Conservation (phyloP, 1,140 invertebrate genomes). For the Apis laboriosa region DNA sequence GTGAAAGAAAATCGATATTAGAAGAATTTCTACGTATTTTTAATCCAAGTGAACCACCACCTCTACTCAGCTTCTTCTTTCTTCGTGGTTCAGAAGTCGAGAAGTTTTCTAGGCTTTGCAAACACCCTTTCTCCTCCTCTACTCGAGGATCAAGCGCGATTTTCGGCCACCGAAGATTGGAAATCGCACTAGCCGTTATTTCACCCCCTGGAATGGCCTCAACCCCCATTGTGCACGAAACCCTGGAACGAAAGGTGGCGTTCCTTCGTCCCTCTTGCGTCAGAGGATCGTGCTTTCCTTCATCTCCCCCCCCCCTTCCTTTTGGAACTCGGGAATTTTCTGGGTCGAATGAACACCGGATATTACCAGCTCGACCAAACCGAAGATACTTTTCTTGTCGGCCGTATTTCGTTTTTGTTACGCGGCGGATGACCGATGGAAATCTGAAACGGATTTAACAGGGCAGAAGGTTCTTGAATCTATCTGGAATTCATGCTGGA, state of each 20-base stretch:
- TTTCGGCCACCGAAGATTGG: slow-evolving; percentile 62
- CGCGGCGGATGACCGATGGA: neutral
- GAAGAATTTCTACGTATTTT: slow-evolving; percentile 76
- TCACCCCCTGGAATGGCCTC: slow-evolving; percentile 25
- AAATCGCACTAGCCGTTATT: slow-evolving; percentile 61
- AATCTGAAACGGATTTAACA: slow-evolving; percentile 13
- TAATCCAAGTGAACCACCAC: slow-evolving; percentile 68
- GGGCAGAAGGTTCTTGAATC: neutral
- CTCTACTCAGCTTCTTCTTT: neutral
- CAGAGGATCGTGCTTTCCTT: neutral
- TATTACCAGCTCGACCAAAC: slow-evolving; percentile 22
- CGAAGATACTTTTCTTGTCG: slow-evolving; percentile 10
- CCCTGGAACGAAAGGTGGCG: neutral
- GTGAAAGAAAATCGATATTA: slow-evolving; percentile 60
- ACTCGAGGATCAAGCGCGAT: slow-evolving; percentile 57
- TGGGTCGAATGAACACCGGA: slow-evolving; percentile 16
- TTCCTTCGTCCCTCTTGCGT: neutral
- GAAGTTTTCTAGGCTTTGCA: slow-evolving; percentile 47
- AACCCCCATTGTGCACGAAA: slow-evolving; percentile 22
- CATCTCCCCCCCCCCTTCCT: neutral
- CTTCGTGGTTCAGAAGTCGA: neutral
- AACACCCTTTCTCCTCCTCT: slow-evolving; percentile 31
- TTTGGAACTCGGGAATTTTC: neutral
- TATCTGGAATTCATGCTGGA: neutral
- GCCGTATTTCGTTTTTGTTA: neutral